Base-by-base conservation (phyloP, 2,113 vertebrate genomes). In the Cranoglanis bouderius region DNA sequence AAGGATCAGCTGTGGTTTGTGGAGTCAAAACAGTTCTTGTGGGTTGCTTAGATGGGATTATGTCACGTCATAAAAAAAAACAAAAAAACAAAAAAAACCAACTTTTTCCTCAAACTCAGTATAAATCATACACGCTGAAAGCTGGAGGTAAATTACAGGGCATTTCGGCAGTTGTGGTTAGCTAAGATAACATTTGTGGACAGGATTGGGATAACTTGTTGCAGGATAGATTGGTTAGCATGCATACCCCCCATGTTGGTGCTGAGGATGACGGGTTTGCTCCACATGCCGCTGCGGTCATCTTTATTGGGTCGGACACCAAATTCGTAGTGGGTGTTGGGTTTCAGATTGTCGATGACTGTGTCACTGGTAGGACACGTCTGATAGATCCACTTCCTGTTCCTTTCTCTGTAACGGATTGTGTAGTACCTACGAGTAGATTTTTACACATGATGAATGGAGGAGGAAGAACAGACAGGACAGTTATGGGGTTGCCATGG, bases 351-450 rank as follows among this genome's bases (percentile, higher is more conserved):
- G 86, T 98, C 97, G 13, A 99, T 94, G 77, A 98, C 97, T 0
- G 97, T 98, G 95, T 98, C 98, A 2, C 96, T 97, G 86, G 97
- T 96, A 7, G 98, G 98, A 88, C 98, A 98, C 61, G 97, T 96
- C 88, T 98, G 97, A 88, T 98, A 98, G 91, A 96, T 94, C 98
- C 98, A 99, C 91, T 98, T 97, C 94, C 96, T 97, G 92, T 97
- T 97, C 90, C 96, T 97, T 93, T 95, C 97, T 93, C 97, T 95
- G 92, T 97, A 99, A 87, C 98, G 96, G 92, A 99, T 96, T 82
- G 97, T 99, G 91, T 98, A 99, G 92, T 96, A 96, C 91, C 98
- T 99, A 74, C 32, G 40, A n/a, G 18, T 10, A 59, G 43, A 55
- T 38, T 18, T 70, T 49, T 38, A 74, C 63, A 85, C 83, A 87